Evolutionary conservation across 2,797 vertebrate genomes (phyloP).

Genomic region (Argya squamiceps): DNA sequence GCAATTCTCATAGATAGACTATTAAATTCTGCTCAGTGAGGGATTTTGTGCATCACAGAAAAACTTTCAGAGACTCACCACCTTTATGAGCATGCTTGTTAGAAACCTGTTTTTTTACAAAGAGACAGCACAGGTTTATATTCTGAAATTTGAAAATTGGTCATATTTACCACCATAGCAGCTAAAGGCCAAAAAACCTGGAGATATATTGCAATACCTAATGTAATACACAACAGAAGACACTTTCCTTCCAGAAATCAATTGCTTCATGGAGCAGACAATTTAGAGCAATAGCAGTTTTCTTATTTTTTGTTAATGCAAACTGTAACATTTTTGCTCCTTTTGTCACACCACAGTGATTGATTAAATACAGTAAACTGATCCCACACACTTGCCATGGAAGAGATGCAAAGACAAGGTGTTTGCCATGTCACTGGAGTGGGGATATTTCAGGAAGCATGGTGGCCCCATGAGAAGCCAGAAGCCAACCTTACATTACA

Average conservation of each 20-base stretch:
- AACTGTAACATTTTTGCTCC: background rate
- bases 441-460: background rate
- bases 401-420: background rate
- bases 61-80: background rate
- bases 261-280: background rate
- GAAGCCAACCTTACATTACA: background rate
- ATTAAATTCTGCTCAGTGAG: background rate
- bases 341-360: background rate
- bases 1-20: background rate
- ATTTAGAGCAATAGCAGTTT: background rate
- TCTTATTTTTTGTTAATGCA: background rate
- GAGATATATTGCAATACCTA: background rate
- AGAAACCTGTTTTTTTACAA: background rate
- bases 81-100: background rate
- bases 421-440: background rate
- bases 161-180: background rate
- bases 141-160: background rate
- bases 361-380: background rate
- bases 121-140: background rate
- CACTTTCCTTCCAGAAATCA: background rate
- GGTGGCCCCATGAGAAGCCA: background rate
- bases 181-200: background rate
- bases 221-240: background rate
- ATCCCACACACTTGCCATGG: background rate
- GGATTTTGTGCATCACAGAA: background rate